phyloP scores from a whole-genome alignment of 1,140 invertebrate genomes.

The Cepaea nemoralis region DNA sequence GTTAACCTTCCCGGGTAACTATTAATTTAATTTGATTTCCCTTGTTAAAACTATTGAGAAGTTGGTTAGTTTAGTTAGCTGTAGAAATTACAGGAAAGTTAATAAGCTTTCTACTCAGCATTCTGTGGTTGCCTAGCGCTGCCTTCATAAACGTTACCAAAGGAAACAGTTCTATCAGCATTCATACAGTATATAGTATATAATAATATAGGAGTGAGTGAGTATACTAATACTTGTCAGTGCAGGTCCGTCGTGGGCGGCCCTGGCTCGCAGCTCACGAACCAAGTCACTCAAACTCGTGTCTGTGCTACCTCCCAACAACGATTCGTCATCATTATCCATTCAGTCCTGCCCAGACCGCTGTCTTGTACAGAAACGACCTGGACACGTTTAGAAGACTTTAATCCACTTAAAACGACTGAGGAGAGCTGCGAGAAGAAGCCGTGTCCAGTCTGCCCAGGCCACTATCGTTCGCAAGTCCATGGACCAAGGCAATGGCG shows the following conservation, averaged over 20 bases:
- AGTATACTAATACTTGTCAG: not conserved
- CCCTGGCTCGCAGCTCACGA: slow-evolving; percentile 21
- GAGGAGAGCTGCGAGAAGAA: not conserved
- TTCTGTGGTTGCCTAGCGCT: no score
- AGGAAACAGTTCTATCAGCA: no score
- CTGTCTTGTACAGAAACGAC: not conserved
- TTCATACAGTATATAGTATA: no score
- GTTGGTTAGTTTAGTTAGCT: no score
- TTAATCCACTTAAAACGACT: not conserved
- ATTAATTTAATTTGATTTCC: no score
- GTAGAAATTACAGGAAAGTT: no score
- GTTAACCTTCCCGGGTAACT: no score
- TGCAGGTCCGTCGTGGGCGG: not conserved
- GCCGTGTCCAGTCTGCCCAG: not conserved
- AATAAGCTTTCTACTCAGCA: no score
- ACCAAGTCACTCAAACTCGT: slow-evolving; percentile 31
- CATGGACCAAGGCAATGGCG: not conserved
- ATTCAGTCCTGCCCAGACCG: not conserved
- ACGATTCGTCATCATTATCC: slow-evolving; percentile 33
- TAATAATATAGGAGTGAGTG: no score
- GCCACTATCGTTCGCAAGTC: not conserved
- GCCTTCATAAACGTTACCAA: no score
- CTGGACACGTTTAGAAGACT: not conserved
- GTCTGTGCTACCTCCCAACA: slow-evolving; percentile 29
- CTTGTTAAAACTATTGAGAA: no score